These are phyloP conservation scores for Catocala fraxini DNA, from an alignment of 2,888 invertebrate genomes.

Conservation along the genomic window DNA sequence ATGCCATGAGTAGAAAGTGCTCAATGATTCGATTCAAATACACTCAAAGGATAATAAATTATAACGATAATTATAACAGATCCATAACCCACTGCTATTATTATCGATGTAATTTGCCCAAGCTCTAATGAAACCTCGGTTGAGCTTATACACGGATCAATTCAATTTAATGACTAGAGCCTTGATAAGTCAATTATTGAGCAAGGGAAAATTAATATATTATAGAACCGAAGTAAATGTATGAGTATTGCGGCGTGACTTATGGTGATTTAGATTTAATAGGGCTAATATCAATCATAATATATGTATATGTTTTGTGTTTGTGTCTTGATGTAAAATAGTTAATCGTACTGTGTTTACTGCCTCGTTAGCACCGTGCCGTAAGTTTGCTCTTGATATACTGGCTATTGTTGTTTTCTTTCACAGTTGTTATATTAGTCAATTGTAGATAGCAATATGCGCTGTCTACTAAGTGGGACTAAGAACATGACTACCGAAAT, in stretches of 20 bases:
- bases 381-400: too few relatives aligned
- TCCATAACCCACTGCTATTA: slow-evolving; percentile 11
- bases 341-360: too few relatives aligned
- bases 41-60: slow-evolving; percentile 6
- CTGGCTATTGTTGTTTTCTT: too few relatives aligned
- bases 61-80: slow-evolving; percentile 2
- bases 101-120: slow-evolving; percentile 16
- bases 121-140: slow-evolving; percentile 10
- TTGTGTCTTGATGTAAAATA: too few relatives aligned
- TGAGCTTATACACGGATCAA: slow-evolving; percentile 5
- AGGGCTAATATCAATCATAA: background rate
- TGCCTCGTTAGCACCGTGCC: too few relatives aligned
- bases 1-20: too few relatives aligned
- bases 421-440: too few relatives aligned
- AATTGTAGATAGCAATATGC: too few relatives aligned
- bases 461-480: too few relatives aligned
- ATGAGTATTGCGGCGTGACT: background rate
- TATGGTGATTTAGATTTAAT: background rate
- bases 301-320: too few relatives aligned
- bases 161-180: slow-evolving; percentile 9
- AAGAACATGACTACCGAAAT: too few relatives aligned
- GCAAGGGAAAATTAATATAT: slow-evolving; percentile 1
- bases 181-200: slow-evolving; percentile 9
- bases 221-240: background rate
- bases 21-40: background rate